These are phyloP conservation scores for Drosophila anomelani DNA, from an alignment of 2,888 invertebrate species.

Conservation along the genomic window DNA sequence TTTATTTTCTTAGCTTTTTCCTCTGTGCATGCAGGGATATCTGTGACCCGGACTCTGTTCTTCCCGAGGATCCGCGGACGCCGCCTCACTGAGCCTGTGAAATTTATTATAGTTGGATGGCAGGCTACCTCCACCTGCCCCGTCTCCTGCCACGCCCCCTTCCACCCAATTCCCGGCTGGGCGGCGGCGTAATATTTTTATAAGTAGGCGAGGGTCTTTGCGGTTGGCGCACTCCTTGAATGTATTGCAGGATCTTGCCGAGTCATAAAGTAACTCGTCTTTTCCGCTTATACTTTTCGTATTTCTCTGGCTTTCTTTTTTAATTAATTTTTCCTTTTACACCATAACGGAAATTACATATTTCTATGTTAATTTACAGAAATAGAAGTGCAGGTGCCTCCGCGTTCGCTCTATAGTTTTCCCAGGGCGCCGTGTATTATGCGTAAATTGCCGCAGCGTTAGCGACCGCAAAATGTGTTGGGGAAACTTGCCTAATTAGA, in stretches of 20 bases:
- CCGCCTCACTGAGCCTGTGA: slow-evolving; percentile 59
- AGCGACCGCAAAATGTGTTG: slow-evolving; percentile 64
- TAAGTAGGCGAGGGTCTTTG: slow-evolving; percentile 51
- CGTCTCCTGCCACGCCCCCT: slow-evolving; percentile 12
- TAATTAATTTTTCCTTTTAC: slow-evolving; percentile 15
- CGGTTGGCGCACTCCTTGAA: slow-evolving; percentile 46
- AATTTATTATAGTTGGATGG: slow-evolving; percentile 68
- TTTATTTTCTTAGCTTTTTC: not conserved
- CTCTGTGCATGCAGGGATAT: slow-evolving; percentile 35
- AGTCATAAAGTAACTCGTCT: slow-evolving; percentile 64
- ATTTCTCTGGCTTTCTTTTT: slow-evolving; percentile 1
- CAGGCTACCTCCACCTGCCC: slow-evolving; percentile 13
- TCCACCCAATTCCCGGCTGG: slow-evolving; percentile 24
- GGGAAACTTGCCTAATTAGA: slow-evolving; percentile 68
- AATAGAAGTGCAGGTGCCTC: slow-evolving; percentile 43
- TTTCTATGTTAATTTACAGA: slow-evolving; percentile 67
- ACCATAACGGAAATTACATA: slow-evolving; percentile 64
- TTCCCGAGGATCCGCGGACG: slow-evolving; percentile 44
- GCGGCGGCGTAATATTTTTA: slow-evolving; percentile 47
- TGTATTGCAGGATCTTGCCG: slow-evolving; percentile 54
- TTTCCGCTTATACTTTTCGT: slow-evolving; percentile 49
- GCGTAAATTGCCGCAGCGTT: slow-evolving; percentile 63
- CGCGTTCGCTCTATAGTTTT: not conserved
- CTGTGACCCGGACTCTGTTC: slow-evolving; percentile 29
- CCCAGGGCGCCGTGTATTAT: slow-evolving; percentile 25